A percentile compares a stretch with the other conserved stretches of the same genome.
phyloP scores from a whole-genome alignment of 2,797 vertebrate species.

The Tympanoctomys barrerae region DNA sequence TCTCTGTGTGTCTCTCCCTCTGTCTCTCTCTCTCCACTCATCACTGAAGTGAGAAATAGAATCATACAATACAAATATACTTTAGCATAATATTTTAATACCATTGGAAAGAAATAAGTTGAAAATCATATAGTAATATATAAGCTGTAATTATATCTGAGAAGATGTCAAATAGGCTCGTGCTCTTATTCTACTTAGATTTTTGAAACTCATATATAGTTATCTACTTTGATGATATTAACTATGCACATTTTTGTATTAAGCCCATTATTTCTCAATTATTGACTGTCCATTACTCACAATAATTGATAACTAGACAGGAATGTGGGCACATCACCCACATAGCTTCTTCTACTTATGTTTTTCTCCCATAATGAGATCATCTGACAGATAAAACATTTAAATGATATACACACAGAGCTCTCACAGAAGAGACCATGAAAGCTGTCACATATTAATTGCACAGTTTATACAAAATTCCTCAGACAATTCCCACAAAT shows the following conservation, averaged over 20 bases:
- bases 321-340: not conserved
- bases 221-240: not conserved
- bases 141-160: conserved; percentile 5
- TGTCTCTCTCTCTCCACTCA: not conserved
- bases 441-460: not conserved
- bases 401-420: not conserved
- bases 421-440: not conserved
- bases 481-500: not conserved
- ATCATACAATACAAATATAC: not conserved
- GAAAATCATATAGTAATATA: not conserved
- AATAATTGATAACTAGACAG: not conserved
- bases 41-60: conserved; percentile 1
- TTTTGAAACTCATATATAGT: not conserved
- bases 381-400: conserved; percentile 1
- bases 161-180: not conserved
- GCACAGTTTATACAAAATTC: not conserved
- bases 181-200: not conserved
- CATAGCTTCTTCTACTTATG: not conserved
- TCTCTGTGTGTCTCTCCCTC: not conserved
- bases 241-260: conserved; percentile 14
- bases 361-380: not conserved
- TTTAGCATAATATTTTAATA: conserved; percentile 10
- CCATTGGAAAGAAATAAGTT: not conserved
- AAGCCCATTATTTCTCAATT: conserved; percentile 44
- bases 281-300: conserved; percentile 3